Conservation (phyloP, 1,140 invertebrate genomes). For the Belonocnema kinseyi region DNA sequence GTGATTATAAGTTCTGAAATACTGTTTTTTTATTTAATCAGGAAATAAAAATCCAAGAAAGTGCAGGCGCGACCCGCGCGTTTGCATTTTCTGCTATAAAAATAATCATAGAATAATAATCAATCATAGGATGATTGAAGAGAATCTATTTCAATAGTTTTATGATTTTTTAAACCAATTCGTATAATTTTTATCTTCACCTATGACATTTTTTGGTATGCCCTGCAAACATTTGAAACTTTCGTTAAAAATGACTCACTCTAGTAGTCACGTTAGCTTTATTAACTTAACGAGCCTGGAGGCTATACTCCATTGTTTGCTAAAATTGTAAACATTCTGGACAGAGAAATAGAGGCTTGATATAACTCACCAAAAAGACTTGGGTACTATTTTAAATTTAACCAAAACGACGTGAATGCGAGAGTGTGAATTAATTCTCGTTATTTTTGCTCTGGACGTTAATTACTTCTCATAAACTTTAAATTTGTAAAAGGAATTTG, state of each 20-base stretch:
- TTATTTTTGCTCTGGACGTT: background rate
- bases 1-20: too few species aligned
- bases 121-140: too few species aligned
- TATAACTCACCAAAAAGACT: constrained; percentile 3
- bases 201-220: background rate
- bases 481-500: background rate
- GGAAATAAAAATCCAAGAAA: too few species aligned
- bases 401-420: background rate
- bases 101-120: too few species aligned
- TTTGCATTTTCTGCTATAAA: too few species aligned
- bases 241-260: constrained; percentile 26
- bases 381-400: constrained; percentile 6
- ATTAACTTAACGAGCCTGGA: constrained; percentile 27
- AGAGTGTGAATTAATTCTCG: background rate
- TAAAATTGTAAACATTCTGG: constrained; percentile 12
- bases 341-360: background rate
- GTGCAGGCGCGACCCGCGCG: too few species aligned
- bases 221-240: background rate
- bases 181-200: background rate
- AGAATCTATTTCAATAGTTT: too few species aligned
- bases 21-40: too few species aligned
- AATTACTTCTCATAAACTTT: background rate
- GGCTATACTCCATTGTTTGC: background rate
- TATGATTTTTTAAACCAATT: background rate
- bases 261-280: constrained; percentile 22